A percentile compares a stretch with the other conserved stretches of the same genome.
Evolutionary conservation across 2,888 invertebrate genomes (phyloP).

Genomic region (Helobdella robusta): DNA sequence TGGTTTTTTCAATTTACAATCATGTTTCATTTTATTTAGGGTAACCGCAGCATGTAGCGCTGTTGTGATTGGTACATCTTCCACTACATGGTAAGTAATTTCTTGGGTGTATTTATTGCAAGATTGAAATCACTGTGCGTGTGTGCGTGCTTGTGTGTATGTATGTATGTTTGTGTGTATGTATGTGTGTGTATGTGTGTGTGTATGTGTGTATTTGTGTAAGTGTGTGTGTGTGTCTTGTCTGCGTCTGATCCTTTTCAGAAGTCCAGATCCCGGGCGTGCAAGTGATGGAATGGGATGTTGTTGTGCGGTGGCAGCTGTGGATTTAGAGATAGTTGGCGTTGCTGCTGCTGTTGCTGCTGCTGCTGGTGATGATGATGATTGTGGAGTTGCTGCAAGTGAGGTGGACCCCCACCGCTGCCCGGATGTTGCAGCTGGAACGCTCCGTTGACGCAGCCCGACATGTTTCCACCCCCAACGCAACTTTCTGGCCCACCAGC

Average conservation of each 20-base stretch:
- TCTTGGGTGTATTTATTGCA: too few relatives aligned
- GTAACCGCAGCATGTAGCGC: too few relatives aligned
- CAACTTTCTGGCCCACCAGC: not conserved
- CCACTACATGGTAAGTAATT: too few relatives aligned
- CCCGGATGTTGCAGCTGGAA: not conserved
- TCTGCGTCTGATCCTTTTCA: not conserved
- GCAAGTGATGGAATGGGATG: too few relatives aligned
- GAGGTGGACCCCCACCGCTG: not conserved
- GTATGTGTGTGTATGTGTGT: not conserved
- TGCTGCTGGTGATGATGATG: slow-evolving; percentile 7
- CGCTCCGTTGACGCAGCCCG: not conserved
- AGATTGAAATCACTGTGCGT: not conserved
- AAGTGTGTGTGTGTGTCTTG: not conserved
- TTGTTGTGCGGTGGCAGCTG: too few relatives aligned
- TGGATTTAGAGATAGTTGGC: too few relatives aligned
- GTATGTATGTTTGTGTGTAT: not conserved
- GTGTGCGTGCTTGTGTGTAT: not conserved
- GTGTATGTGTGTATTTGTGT: not conserved
- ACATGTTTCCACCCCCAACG: not conserved
- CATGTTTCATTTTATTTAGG: too few relatives aligned
- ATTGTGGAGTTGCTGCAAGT: not conserved
- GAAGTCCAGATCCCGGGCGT: slow-evolving; percentile 9
- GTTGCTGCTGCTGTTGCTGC: slow-evolving; percentile 17
- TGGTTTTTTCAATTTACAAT: too few relatives aligned
- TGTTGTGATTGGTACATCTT: too few relatives aligned